Percentiles rank a stretch among this genome's conserved stretches.
phyloP scores from a whole-genome alignment of 2,113 vertebrate species.

The Pangasianodon gigas region DNA sequence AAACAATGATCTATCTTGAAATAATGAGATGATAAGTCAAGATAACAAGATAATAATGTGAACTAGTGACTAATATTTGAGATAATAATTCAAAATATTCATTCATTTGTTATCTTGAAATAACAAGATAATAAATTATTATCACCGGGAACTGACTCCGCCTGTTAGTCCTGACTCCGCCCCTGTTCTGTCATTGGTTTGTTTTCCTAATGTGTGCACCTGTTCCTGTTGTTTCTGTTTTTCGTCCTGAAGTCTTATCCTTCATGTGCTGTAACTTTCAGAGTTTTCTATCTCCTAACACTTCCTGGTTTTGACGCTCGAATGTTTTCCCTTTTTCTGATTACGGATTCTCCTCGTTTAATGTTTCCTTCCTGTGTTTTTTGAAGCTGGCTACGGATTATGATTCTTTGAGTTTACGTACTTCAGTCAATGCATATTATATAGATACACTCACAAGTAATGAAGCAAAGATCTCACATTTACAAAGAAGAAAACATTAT shows the following conservation, averaged over 20 bases:
- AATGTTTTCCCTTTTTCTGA: too few relatives aligned
- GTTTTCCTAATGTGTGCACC: neutral
- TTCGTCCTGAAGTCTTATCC: too few relatives aligned
- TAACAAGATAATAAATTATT: too few relatives aligned
- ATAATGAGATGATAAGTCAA: too few relatives aligned
- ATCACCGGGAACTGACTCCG: too few relatives aligned
- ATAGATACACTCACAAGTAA: neutral
- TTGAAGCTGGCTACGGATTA: neutral
- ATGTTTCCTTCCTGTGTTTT: too few relatives aligned
- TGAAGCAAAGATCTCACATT: neutral
- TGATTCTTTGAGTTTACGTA: neutral
- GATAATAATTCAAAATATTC: neutral
- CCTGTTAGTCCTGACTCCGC: neutral
- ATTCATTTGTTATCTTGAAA: too few relatives aligned
- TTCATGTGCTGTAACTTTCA: neutral
- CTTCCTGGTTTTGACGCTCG: neutral
- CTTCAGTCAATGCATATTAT: neutral
- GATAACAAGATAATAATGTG: neutral
- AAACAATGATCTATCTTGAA: too few relatives aligned
- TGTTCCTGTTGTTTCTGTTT: neutral
- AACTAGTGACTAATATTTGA: neutral
- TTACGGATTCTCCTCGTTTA: too few relatives aligned
- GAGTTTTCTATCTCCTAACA: neutral
- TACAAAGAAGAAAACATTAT: neutral
- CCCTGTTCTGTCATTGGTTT: neutral